A percentile compares a stretch with the other conserved stretches of the same genome.
These are phyloP conservation scores for Eumaeus atala DNA, from an alignment of 1,140 invertebrate species.

Conservation along the genomic window DNA sequence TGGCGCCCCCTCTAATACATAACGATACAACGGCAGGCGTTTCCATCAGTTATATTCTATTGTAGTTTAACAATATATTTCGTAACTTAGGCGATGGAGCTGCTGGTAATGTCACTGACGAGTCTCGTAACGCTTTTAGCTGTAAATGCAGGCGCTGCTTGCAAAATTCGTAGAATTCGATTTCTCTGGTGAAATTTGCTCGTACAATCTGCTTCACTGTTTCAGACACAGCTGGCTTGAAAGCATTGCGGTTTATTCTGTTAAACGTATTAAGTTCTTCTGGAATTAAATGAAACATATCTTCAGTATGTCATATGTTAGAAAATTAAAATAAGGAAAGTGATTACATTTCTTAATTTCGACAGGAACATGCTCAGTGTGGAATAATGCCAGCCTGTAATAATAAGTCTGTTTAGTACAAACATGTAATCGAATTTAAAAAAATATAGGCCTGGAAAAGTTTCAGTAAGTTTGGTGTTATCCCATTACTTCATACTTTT, in stretches of 20 bases:
- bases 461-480: no score
- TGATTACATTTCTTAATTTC: no score
- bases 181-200: slow-evolving; percentile 90
- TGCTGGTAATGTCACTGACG: slow-evolving; percentile 40
- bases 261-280: slow-evolving; percentile 84
- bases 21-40: slow-evolving; percentile 1
- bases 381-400: no score
- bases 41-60: slow-evolving; percentile 21
- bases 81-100: slow-evolving; percentile 22
- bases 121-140: slow-evolving; percentile 80
- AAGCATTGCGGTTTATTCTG: slow-evolving; percentile 88
- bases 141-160: slow-evolving; percentile 88
- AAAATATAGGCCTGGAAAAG: no score
- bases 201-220: slow-evolving; percentile 90
- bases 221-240: slow-evolving; percentile 90
- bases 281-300: slow-evolving; percentile 48
- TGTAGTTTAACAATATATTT: slow-evolving; percentile 12
- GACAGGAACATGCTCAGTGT: no score
- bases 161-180: slow-evolving; percentile 94
- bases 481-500: no score
- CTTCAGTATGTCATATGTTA: no score
- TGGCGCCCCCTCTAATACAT: no score
- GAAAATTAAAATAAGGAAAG: no score
- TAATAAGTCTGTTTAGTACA: no score
- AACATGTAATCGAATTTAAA: no score